Evolutionary conservation across 2,797 vertebrate genomes (phyloP).

Genomic region (Chaenodraco wilsoni): DNA sequence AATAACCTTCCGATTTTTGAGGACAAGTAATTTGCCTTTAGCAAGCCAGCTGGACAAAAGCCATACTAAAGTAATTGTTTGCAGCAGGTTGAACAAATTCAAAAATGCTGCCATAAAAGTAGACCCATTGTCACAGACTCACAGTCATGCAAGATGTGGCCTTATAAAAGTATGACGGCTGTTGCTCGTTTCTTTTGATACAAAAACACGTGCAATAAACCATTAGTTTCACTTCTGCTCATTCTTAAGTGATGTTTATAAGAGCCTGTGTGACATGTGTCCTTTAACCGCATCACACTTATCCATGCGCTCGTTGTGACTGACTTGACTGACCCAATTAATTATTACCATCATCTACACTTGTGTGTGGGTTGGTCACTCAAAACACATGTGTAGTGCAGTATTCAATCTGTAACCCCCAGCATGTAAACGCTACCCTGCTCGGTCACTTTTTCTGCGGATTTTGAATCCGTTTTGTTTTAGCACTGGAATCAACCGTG

Average conservation of each 20-base stretch:
- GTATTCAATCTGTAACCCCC: not conserved
- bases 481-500: not conserved
- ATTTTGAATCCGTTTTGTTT: not conserved
- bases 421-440: not conserved
- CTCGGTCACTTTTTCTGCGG: not conserved
- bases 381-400: not conserved
- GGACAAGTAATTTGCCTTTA: slow-evolving; percentile 25
- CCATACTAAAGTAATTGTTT: slow-evolving; percentile 51
- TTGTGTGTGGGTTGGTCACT: not conserved
- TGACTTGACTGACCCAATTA: not conserved
- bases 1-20: slow-evolving; percentile 24
- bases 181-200: not conserved
- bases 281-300: not conserved
- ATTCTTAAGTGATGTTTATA: slow-evolving; percentile 7
- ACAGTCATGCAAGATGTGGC: not conserved
- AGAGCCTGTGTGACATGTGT: not conserved
- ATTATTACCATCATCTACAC: slow-evolving; percentile 13
- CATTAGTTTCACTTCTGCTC: slow-evolving; percentile 9
- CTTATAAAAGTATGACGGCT: not conserved
- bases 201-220: slow-evolving; percentile 31
- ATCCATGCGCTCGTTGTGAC: not conserved
- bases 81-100: slow-evolving; percentile 8
- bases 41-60: slow-evolving; percentile 46
- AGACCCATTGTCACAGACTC: not conserved
- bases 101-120: slow-evolving; percentile 34